Percentiles rank a stretch among this genome's conserved stretches.
Evolutionary conservation across 1,140 invertebrate species (phyloP).

Genomic region (Atta cephalotes): DNA sequence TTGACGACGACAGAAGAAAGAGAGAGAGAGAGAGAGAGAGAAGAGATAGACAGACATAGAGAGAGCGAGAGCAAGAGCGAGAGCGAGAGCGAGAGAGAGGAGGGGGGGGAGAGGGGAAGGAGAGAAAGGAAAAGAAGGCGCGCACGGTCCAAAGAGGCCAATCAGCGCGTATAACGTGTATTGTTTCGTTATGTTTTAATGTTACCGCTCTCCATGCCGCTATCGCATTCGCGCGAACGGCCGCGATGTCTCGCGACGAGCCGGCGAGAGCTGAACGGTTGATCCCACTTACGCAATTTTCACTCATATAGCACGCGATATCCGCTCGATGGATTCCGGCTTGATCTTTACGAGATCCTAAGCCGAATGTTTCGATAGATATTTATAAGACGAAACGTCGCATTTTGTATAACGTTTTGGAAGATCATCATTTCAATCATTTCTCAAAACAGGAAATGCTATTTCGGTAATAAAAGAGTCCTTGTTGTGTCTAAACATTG

Average conservation of each 20-base stretch:
- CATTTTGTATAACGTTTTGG: background rate
- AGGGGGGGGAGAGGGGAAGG: too few species aligned
- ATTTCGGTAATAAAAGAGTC: background rate
- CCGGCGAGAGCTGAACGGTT: background rate
- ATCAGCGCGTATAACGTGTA: slow-evolving; percentile 28
- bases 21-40: background rate
- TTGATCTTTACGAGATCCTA: background rate
- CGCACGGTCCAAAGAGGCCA: slow-evolving; percentile 3
- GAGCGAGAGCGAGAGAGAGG: background rate
- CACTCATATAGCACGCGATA: slow-evolving; percentile 21
- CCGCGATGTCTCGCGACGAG: slow-evolving; percentile 42
- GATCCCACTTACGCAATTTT: slow-evolving; percentile 44
- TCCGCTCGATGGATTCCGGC: slow-evolving; percentile 5
- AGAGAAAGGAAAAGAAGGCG: background rate
- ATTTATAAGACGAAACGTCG: background rate
- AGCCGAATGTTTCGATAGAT: background rate
- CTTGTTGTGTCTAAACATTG: background rate
- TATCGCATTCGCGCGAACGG: slow-evolving; percentile 2
- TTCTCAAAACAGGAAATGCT: background rate
- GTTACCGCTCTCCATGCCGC: background rate
- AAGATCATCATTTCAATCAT: background rate
- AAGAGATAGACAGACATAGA: background rate
- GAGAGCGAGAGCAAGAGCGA: background rate
- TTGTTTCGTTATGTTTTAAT: slow-evolving; percentile 46
- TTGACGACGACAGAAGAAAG: background rate